These are phyloP conservation scores for roundworm (Caenorhabditis elegans) DNA, from an alignment of 1,140 invertebrate species.

Conservation along the genomic window WBcel235 BX284605.5:11123501-11124000, in stretches of 20 bases:
- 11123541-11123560: constrained; percentile 65
- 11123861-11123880: constrained; percentile 33
- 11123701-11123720: constrained; percentile 55
- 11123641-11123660: constrained; percentile 52
- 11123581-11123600: constrained; percentile 64
- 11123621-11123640: constrained; percentile 64
- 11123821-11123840: constrained; percentile 64
- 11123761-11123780: not conserved
- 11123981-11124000: too few species aligned
- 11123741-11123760: not conserved
- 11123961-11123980: too few species aligned
- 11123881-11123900: not conserved
- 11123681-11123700: constrained; percentile 56
- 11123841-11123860: constrained; percentile 60
- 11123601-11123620: constrained; percentile 63
- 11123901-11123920: too few species aligned
- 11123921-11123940: too few species aligned
- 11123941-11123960: too few species aligned
- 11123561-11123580: constrained; percentile 57
- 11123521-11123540: constrained; percentile 62
- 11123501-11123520: constrained; percentile 56
- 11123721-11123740: constrained; percentile 30
- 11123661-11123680: constrained; percentile 61
- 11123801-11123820: constrained; percentile 55
- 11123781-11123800: not conserved